Evolutionary conservation across 2,113 vertebrate species (phyloP).

Genomic region (Chionodraco myersi): DNA sequence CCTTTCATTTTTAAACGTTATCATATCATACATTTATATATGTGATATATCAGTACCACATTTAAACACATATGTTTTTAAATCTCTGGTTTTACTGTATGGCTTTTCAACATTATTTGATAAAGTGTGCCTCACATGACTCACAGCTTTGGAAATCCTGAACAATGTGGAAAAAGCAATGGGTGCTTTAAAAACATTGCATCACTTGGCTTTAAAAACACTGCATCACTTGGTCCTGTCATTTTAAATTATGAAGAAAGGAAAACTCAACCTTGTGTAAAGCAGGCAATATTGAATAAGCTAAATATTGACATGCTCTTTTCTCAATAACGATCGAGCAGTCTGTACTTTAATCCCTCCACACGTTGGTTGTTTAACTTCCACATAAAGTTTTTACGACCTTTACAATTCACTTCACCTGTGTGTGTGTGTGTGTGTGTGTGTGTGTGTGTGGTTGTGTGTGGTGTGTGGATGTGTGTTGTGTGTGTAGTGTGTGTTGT

Average conservation of each 20-base stretch:
- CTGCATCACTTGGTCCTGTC: slow-evolving; percentile 2
- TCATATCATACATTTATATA: neutral
- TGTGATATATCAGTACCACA: neutral
- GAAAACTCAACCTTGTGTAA: slow-evolving; percentile 2
- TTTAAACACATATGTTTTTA: neutral
- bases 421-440: neutral
- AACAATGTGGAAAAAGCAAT: neutral
- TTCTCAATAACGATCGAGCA: slow-evolving; percentile 27
- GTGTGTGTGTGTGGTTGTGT: neutral
- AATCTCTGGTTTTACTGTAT: neutral
- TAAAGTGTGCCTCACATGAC: neutral
- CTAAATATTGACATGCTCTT: neutral
- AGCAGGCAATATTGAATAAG: slow-evolving; percentile 12
- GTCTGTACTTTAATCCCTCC: slow-evolving; percentile 38
- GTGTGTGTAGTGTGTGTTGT: neutral
- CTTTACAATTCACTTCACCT: slow-evolving; percentile 27
- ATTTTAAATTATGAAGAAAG: slow-evolving; percentile 7
- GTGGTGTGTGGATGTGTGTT: neutral
- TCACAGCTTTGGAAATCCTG: neutral
- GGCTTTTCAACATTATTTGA: neutral
- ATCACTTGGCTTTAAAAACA: slow-evolving; percentile 6
- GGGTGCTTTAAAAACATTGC: neutral
- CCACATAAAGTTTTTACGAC: slow-evolving; percentile 39
- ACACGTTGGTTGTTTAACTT: slow-evolving; percentile 52
- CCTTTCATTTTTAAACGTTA: neutral